Conservation (phyloP, 2,797 vertebrate species). For the Otolemur crassicaudatus region DNA sequence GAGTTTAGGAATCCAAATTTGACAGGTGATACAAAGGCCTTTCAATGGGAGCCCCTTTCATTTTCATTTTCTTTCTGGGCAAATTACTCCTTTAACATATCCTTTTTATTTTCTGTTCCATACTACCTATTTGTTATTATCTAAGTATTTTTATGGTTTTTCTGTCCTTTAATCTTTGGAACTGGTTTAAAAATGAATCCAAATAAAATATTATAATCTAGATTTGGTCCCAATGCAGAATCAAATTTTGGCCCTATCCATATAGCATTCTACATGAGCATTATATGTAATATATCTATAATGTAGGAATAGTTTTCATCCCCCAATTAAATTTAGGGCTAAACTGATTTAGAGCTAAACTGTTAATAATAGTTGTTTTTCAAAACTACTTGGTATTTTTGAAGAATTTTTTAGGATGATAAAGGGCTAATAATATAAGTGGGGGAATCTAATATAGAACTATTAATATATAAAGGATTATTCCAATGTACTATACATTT, state of each 20-base stretch:
- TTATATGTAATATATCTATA: not conserved
- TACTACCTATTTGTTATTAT: constrained; percentile 26
- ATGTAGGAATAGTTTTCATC: constrained; percentile 39
- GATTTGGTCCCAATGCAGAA: constrained; percentile 2
- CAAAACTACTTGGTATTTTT: not conserved
- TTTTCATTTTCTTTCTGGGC: constrained; percentile 34
- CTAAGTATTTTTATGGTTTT: constrained; percentile 48
- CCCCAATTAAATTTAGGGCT: constrained; percentile 11
- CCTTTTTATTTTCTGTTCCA: constrained; percentile 57
- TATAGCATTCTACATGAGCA: not conserved
- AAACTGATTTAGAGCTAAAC: constrained; percentile 2
- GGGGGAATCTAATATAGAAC: not conserved
- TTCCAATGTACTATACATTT: not conserved
- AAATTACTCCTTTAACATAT: not conserved
- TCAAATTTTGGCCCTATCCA: not conserved
- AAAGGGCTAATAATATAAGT: not conserved
- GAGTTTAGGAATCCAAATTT: constrained; percentile 34
- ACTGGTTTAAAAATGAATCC: constrained; percentile 50
- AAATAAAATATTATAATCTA: constrained; percentile 19
- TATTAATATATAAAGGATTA: constrained; percentile 20
- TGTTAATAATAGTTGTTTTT: constrained; percentile 17
- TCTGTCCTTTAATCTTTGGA: constrained; percentile 54
- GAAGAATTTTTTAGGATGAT: constrained; percentile 28
- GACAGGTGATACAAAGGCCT: not conserved
- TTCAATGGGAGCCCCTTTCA: constrained; percentile 7